Conservation (phyloP, 2,113 vertebrate species). For the Polyodon spathula region DNA sequence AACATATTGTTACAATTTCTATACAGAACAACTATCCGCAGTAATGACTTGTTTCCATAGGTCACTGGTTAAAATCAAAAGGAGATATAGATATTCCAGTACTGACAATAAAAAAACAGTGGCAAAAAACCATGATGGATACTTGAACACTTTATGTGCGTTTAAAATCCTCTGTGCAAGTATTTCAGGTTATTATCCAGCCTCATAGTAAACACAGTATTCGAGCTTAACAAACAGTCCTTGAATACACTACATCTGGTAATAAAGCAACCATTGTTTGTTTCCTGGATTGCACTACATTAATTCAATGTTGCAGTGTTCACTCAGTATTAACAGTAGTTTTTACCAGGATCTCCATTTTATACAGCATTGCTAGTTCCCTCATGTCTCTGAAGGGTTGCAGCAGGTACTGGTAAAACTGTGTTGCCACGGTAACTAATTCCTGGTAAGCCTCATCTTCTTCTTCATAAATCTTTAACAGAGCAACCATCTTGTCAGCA, state of each 20-base stretch:
- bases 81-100: too few relatives aligned
- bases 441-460: slow-evolving; percentile 80
- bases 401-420: slow-evolving; percentile 85
- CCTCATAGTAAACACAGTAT: too few relatives aligned
- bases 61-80: too few relatives aligned
- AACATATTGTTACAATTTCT: too few relatives aligned
- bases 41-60: too few relatives aligned
- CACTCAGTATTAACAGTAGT: slow-evolving; percentile 23
- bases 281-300: background rate
- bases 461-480: slow-evolving; percentile 75
- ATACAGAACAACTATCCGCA: too few relatives aligned
- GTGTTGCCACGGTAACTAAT: slow-evolving; percentile 72
- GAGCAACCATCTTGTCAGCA: slow-evolving; percentile 66
- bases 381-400: slow-evolving; percentile 90
- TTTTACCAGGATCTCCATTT: slow-evolving; percentile 82
- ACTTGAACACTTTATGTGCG: too few relatives aligned
- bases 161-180: too few relatives aligned
- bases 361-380: slow-evolving; percentile 79
- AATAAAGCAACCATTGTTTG: background rate
- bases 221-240: too few relatives aligned
- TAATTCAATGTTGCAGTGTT: background rate
- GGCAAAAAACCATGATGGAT: too few relatives aligned
- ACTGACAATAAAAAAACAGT: too few relatives aligned
- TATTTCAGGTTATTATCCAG: too few relatives aligned
- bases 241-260: background rate